Evolutionary conservation across 2,113 vertebrate species (phyloP), one percentile per base, ranked within the genome.

Genomic region (Suricata suricatta): DNA sequence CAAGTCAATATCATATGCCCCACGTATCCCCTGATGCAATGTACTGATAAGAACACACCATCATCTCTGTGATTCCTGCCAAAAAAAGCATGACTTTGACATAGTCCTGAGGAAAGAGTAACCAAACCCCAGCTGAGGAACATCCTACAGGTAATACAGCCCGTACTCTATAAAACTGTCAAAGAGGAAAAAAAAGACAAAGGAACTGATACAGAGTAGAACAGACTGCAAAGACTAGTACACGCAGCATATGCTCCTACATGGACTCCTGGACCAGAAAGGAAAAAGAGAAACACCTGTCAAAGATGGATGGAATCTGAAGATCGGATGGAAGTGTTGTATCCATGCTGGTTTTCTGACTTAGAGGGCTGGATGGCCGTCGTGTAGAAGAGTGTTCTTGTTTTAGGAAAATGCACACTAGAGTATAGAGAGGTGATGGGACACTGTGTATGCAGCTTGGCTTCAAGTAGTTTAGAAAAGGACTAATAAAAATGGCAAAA

Each of bases 371-470:
- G 27, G n/a, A 77, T 87, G 38, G 50, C 33, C 71, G 11, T 66
- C 88, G 50, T n/a, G 33, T 38, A 90, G 72, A 4, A 52, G 74
- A 91, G 80, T 17, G 17, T 87, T 79, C 60, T 87, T 92, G 5
- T 80, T 96, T 76, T 88, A 90, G 84, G 33, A 94, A 96, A 96
- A 85, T 52, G 81, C 23, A 83, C 16, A 68, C 21, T 87, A 82
- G n/a, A 52, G 11, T 92, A 90, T 64, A 77, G 71, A 77, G 72
- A 83, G 41, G 15, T 57, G 41, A 93, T 64, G 15, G 52, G n/a
- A 27, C 60, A 94, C n/a, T 76, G 15, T 54, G 31, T 44, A 31
- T 95, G 41, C 54, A 79, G 54, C 35, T 79, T 95, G 31, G 15
- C 41, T 33, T 92, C 66, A 77, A 76, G 47, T 16, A 16, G 33